phyloP scores from a whole-genome alignment of 2,888 invertebrate species.

The Sympetrum striolatum region DNA sequence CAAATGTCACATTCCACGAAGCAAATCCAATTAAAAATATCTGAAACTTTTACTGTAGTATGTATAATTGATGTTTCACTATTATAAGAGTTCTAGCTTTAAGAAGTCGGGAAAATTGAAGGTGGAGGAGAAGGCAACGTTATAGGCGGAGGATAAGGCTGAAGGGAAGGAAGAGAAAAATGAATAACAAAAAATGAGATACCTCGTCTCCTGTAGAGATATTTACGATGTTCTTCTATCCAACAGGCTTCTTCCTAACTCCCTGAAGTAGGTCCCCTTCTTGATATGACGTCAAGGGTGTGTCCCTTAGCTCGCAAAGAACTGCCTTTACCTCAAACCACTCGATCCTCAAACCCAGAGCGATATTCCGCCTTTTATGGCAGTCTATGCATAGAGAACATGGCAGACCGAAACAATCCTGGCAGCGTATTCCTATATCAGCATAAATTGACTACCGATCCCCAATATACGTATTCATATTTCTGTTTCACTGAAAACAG shows the following conservation, averaged over 20 bases:
- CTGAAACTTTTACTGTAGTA: too few relatives aligned
- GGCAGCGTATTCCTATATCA: too few relatives aligned
- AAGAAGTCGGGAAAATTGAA: not conserved
- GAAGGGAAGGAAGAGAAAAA: not conserved
- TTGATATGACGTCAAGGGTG: not conserved
- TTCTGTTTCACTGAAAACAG: too few relatives aligned
- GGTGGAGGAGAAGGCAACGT: not conserved
- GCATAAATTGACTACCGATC: too few relatives aligned
- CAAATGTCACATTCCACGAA: too few relatives aligned
- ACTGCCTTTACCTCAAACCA: not conserved
- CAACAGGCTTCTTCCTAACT: not conserved
- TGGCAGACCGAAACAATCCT: too few relatives aligned
- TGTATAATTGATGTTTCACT: too few relatives aligned
- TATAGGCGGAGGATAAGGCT: not conserved
- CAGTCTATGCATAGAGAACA: too few relatives aligned
- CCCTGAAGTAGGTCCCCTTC: not conserved
- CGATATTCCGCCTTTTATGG: too few relatives aligned
- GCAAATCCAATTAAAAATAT: too few relatives aligned
- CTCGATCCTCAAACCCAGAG: not conserved
- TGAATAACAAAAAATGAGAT: not conserved
- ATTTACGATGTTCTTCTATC: constrained; percentile 24
- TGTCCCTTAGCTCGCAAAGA: not conserved
- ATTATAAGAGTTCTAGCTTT: too few relatives aligned
- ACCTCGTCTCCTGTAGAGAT: constrained; percentile 6
- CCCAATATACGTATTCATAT: too few relatives aligned